Evolutionary conservation across 2,797 vertebrate genomes (phyloP).

Genomic region (Macrochelys suwanniensis): DNA sequence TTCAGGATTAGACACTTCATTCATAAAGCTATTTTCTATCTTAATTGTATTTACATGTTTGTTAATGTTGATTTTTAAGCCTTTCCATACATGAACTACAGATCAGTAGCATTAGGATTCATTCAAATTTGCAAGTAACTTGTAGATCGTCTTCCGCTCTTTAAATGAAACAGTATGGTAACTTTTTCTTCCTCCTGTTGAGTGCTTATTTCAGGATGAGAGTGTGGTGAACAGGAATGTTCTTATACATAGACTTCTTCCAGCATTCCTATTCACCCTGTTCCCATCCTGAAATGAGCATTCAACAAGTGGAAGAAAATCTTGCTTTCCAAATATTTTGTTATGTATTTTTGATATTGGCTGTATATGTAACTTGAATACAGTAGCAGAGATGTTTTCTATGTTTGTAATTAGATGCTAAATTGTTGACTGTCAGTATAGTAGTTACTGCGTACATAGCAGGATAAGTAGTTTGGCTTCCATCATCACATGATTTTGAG

Average conservation of each 20-base stretch:
- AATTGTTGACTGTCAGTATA: conserved; percentile 34
- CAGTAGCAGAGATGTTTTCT: conserved; percentile 65
- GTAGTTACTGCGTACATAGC: conserved; percentile 32
- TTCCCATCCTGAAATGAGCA: neutral
- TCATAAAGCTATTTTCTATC: neutral
- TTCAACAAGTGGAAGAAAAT: neutral
- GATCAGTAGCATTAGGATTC: neutral
- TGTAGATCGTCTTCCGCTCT: conserved; percentile 2
- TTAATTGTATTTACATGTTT: neutral
- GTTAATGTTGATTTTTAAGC: neutral
- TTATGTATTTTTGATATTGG: conserved; percentile 81
- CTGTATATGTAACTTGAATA: conserved; percentile 73
- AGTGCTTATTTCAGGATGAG: conserved; percentile 4
- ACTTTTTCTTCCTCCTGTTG: neutral
- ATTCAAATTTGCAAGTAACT: neutral
- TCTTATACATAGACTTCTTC: neutral
- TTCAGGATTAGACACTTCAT: rapidly evolving
- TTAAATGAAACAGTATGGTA: neutral
- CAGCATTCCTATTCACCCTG: neutral
- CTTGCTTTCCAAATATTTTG: conserved; percentile 64
- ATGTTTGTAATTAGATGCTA: conserved; percentile 67
- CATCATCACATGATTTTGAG: conserved; percentile 10
- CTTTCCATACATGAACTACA: conserved; percentile 1
- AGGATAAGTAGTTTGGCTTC: conserved; percentile 31
- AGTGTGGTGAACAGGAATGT: neutral